These are phyloP conservation scores for Cirrhinus mrigala DNA, from an alignment of 2,797 vertebrate species.

Conservation along the genomic window DNA sequence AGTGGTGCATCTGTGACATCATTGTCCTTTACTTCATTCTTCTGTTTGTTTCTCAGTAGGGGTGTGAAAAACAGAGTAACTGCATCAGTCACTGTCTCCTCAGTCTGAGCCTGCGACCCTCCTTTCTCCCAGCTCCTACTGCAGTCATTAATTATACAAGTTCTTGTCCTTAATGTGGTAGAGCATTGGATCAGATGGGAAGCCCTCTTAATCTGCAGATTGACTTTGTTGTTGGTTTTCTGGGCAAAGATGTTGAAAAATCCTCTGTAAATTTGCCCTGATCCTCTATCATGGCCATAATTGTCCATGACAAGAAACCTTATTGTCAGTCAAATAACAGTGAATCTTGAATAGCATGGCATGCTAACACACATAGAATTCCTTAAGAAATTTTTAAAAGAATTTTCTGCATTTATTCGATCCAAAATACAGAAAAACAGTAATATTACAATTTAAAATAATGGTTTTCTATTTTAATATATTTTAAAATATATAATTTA, in stretches of 20 bases:
- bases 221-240: conserved; percentile 47
- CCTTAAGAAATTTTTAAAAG: too few species aligned
- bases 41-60: conserved; percentile 61
- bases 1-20: conserved; percentile 29
- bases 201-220: conserved; percentile 58
- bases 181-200: conserved; percentile 39
- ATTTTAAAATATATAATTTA: too few species aligned
- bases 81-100: conserved; percentile 65
- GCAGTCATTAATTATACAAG: conserved; percentile 63
- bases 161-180: conserved; percentile 63
- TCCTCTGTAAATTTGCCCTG: neutral
- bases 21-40: conserved; percentile 28
- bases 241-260: neutral
- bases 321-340: neutral
- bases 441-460: too few species aligned
- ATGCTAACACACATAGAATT: too few species aligned
- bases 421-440: too few species aligned
- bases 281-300: neutral
- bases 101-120: conserved; percentile 56
- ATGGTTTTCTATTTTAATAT: too few species aligned
- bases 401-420: too few species aligned
- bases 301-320: neutral
- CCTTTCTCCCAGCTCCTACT: conserved; percentile 52
- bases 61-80: conserved; percentile 30
- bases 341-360: too few species aligned